phyloP scores from a whole-genome alignment of 2,113 vertebrate genomes.

The Lates calcarifer region DNA sequence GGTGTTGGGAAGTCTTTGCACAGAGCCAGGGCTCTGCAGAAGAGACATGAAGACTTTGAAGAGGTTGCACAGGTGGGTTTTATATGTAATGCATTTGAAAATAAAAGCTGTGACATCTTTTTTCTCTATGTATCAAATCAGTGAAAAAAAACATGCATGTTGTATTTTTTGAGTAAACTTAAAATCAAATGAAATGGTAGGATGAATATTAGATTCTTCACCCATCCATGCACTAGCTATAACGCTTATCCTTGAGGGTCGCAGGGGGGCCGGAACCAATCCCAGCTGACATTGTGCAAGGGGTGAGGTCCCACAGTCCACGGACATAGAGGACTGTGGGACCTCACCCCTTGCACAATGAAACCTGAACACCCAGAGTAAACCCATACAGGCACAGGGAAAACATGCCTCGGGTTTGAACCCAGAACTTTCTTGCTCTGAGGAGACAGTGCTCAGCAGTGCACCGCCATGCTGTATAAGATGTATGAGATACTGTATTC shows the following conservation, averaged over 20 bases:
- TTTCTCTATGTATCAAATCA: neutral
- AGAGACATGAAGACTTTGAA: slow-evolving; percentile 98
- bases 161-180: neutral
- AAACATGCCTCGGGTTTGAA: neutral
- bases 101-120: neutral
- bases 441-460: neutral
- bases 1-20: slow-evolving; percentile 98
- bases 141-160: neutral
- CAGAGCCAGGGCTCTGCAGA: slow-evolving; percentile 95
- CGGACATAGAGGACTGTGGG: too few species aligned
- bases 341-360: too few species aligned
- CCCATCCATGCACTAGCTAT: too few species aligned
- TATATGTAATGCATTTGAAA: neutral
- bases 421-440: neutral
- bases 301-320: too few species aligned
- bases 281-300: too few species aligned
- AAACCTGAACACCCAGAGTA: too few species aligned
- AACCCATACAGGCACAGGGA: neutral
- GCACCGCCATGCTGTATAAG: neutral
- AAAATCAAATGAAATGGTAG: neutral
- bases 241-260: too few species aligned
- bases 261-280: too few species aligned
- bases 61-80: slow-evolving; percentile 95
- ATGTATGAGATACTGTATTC: neutral
- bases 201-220: neutral